These are phyloP conservation scores for Conchocele bisecta DNA, from an alignment of 2,888 invertebrate genomes.

Conservation along the genomic window DNA sequence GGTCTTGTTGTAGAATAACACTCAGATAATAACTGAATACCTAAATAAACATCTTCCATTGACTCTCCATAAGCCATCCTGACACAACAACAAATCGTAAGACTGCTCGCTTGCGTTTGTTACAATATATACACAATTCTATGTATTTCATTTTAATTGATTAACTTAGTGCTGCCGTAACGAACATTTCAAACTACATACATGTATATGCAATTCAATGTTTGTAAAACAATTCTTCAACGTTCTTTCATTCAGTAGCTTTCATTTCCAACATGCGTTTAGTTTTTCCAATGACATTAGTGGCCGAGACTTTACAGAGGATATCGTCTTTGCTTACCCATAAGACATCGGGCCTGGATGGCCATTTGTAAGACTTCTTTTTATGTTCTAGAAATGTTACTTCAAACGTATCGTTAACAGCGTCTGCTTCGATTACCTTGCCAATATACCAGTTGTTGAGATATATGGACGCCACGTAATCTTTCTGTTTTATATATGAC, in stretches of 20 bases:
- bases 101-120: no score
- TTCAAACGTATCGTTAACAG: conserved; percentile 6
- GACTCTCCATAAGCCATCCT: no score
- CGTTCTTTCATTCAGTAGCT: background rate
- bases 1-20: no score
- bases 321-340: conserved; percentile 5
- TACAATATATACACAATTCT: no score
- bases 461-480: conserved; percentile 11
- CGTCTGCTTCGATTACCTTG: background rate
- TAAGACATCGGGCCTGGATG: conserved; percentile 12
- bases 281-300: background rate
- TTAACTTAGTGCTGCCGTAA: no score
- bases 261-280: background rate
- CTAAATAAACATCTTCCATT: no score
- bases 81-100: no score
- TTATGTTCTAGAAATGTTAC: conserved; percentile 13
- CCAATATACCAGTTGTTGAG: conserved; percentile 2
- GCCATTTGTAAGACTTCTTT: conserved; percentile 2
- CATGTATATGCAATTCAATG: no score
- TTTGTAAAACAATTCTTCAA: no score
- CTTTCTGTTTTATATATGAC: background rate
- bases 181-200: no score
- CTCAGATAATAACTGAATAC: no score
- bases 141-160: no score
- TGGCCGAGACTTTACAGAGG: background rate